Evolutionary conservation across 1,140 invertebrate genomes (phyloP).

Genomic region (Drosophila punjabiensis): DNA sequence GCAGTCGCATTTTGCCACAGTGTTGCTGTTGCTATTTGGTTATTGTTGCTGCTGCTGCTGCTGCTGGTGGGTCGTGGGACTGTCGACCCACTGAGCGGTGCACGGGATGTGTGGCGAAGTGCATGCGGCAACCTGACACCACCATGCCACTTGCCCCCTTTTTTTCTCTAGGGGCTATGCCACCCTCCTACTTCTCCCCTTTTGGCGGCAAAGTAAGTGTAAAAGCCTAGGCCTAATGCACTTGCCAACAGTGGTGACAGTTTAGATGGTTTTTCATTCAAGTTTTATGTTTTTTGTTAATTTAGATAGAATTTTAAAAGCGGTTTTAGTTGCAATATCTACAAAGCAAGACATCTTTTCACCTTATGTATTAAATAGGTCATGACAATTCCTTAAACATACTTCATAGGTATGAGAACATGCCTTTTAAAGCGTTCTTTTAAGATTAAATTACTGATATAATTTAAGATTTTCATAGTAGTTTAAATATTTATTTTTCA

Average conservation of each 20-base stretch:
- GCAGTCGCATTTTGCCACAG: constrained; percentile 31
- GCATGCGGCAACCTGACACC: constrained; percentile 58
- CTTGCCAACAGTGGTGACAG: constrained; percentile 55
- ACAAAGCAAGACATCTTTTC: neutral
- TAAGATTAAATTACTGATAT: neutral
- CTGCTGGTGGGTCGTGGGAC: constrained; percentile 45
- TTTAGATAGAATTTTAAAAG: neutral
- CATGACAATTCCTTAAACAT: neutral
- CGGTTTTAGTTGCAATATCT: neutral
- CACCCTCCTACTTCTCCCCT: constrained; percentile 3
- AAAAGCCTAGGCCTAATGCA: constrained; percentile 58
- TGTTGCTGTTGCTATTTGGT: constrained; percentile 18
- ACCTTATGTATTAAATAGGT: neutral
- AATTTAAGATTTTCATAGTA: neutral
- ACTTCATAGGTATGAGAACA: neutral
- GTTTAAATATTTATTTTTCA: neutral
- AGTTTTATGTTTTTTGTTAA: neutral
- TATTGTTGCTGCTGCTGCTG: constrained; percentile 5
- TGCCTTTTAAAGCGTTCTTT: neutral
- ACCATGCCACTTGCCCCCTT: constrained; percentile 45
- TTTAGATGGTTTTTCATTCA: neutral
- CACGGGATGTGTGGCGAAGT: constrained; percentile 18
- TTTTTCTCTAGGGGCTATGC: neutral
- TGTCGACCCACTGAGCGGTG: constrained; percentile 32
- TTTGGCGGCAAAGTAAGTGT: constrained; percentile 21